Base-by-base conservation (phyloP, 2,113 vertebrate genomes). In the Romanogobio albipinnatus region DNA sequence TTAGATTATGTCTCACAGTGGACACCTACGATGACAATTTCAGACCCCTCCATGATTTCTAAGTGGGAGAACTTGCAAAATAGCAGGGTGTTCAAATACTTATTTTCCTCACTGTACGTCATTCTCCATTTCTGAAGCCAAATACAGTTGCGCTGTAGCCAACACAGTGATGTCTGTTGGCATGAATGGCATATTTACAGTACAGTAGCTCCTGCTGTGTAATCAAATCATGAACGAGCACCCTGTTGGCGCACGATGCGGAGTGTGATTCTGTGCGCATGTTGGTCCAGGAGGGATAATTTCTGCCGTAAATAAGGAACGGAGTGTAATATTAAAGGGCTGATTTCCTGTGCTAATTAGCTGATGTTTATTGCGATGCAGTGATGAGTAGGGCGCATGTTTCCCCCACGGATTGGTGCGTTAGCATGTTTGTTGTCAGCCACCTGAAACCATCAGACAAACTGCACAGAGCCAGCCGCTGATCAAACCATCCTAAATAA, bases 271-370 rank as follows among this genome's bases (percentile, higher is more conserved):
- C 14, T 45, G 75, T 36, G 59, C 36, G 45, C 4, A 45, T 64
- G 59, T 47, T 80, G 15, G 43, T 80, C 39, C 59, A 64, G n/a
- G 15, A 80, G 77, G 77, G 59, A 64, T 61, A 2, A 80, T 64
- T 49, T 22, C 39, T 62, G 58, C 24, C 0, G 83, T 77, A 76
- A 84, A 53, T 76, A 77, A 84, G 45, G 24, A 62, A 79, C 1
- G 53, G 19, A 71, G 33, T 70, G 76, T 59, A 53, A 71, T 82
- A 29, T 82, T 82, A 82, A 70, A 71, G 64, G 43, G 49, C 61
- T 81, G 79, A 49, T 81, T 81, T 68, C 61, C 59, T 36, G 79
- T 22, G 49, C 80, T 82, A 70, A 82, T 82, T 22, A 71, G 49
- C 64, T 71, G 80, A 82, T 82, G 64, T 71, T 71, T 82, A 82